Evolutionary conservation across 2,113 vertebrate species (phyloP).

Genomic region (Chiloscyllium plagiosum): DNA sequence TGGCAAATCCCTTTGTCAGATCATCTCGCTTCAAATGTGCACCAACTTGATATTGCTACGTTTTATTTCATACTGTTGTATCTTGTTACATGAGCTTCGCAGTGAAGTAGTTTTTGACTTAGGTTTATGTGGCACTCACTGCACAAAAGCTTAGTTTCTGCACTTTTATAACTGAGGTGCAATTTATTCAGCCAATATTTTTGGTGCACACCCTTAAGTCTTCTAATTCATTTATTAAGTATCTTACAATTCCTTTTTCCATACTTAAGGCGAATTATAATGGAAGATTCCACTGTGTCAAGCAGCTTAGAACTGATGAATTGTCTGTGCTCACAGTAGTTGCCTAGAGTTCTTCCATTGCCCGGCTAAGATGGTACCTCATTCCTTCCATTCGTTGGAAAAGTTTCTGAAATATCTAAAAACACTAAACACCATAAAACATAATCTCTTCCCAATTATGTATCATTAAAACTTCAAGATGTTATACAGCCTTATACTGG

Average conservation of each 20-base stretch:
- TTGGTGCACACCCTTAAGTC: neutral
- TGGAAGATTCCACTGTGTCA: neutral
- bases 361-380: neutral
- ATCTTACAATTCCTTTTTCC: neutral
- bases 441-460: slow-evolving; percentile 25
- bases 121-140: neutral
- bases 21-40: neutral
- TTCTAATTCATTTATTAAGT: neutral
- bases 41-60: neutral
- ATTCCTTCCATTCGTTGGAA: neutral
- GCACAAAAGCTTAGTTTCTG: neutral
- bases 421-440: neutral
- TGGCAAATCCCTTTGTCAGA: neutral
- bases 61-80: neutral
- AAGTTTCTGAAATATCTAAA: neutral
- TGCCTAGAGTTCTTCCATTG: neutral
- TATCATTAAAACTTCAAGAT: slow-evolving; percentile 31
- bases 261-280: neutral
- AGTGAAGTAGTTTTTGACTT: neutral
- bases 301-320: neutral
- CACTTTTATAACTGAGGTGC: too few species aligned
- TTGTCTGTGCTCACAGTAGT: neutral
- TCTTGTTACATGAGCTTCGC: neutral
- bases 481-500: neutral
- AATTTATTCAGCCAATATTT: neutral